phyloP scores from a whole-genome alignment of 2,113 vertebrate species.

The Platichthys stellatus region DNA sequence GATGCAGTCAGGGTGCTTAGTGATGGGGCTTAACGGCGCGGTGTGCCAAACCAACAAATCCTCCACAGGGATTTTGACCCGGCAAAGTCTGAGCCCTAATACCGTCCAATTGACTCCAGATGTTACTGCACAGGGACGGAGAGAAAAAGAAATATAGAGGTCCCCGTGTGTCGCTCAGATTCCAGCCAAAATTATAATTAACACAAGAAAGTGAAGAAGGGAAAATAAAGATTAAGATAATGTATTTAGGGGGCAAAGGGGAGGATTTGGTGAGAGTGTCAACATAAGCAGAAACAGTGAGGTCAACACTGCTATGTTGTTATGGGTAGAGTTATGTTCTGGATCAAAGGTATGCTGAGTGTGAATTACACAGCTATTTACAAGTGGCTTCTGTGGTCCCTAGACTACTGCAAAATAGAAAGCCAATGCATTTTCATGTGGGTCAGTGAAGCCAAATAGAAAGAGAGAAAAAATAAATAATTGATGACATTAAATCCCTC shows the following conservation, averaged over 20 bases:
- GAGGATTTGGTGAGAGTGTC: background rate
- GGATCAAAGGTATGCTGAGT: background rate
- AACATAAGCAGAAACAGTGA: background rate
- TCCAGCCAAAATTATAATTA: conserved; percentile 2
- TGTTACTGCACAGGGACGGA: conserved; percentile 56
- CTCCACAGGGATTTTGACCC: conserved; percentile 70
- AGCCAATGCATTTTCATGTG: background rate
- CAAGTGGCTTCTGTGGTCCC: conserved; percentile 17
- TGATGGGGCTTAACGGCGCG: conserved; percentile 57
- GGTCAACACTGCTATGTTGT: background rate
- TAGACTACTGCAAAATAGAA: background rate
- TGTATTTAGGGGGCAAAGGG: background rate
- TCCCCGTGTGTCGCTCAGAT: too few species aligned
- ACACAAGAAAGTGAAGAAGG: background rate
- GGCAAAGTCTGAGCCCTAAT: conserved; percentile 67
- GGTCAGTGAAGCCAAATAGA: background rate
- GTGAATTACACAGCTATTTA: too few species aligned
- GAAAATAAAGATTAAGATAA: background rate
- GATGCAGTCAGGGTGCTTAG: conserved; percentile 55
- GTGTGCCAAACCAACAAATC: conserved; percentile 73
- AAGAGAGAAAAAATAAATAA: background rate
- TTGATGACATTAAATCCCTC: background rate
- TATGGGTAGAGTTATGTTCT: background rate
- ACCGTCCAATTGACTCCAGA: conserved; percentile 76
- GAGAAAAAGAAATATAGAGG: background rate